Percentiles rank a stretch among this genome's conserved stretches.
Conservation (phyloP, 2,113 vertebrate species). For the Salvelinus sp. region DNA sequence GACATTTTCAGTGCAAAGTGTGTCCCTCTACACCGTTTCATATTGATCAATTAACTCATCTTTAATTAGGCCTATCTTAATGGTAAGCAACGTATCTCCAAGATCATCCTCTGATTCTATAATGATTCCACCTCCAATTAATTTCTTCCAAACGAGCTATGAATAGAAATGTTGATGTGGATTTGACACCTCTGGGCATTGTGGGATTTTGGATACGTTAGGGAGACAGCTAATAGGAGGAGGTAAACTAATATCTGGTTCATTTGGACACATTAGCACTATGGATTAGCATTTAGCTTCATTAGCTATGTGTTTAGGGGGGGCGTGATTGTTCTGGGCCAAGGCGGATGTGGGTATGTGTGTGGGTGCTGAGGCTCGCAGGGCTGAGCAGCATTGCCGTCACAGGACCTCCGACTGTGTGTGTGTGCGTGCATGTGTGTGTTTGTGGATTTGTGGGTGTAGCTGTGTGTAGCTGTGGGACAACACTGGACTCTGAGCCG, state of each 20-base stretch:
- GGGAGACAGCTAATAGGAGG: no score
- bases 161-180: background rate
- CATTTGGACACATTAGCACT: background rate
- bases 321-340: no score
- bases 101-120: no score
- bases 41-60: background rate
- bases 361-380: background rate
- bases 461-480: background rate
- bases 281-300: constrained; percentile 22
- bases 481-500: constrained; percentile 54
- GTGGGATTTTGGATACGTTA: background rate
- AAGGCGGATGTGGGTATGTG: no score
- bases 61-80: background rate
- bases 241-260: no score
- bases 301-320: background rate
- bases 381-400: no score
- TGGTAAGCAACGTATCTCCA: background rate
- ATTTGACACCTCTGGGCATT: background rate
- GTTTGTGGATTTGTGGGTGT: constrained; percentile 1
- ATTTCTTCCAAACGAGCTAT: constrained; percentile 12
- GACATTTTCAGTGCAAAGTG: no score
- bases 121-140: constrained; percentile 6
- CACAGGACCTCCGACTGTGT: background rate
- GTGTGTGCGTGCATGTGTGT: constrained; percentile 16
- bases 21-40: background rate